A percentile compares a stretch with the other conserved stretches of the same genome.
These are phyloP conservation scores for Andrena cerasifolii DNA, from an alignment of 1,140 invertebrate species.

Conservation along the genomic window DNA sequence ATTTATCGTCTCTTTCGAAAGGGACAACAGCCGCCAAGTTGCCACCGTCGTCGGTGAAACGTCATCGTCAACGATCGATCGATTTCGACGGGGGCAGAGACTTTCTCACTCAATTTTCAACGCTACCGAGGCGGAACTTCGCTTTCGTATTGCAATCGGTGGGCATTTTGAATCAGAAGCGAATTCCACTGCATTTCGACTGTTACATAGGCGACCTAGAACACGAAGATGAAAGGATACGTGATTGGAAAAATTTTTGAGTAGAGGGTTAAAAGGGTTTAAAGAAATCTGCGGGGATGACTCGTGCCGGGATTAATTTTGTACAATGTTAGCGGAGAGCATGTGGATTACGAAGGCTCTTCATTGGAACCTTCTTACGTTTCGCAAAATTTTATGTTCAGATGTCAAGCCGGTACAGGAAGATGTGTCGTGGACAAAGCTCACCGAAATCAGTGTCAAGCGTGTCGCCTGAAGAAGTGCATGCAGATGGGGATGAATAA, in stretches of 20 bases:
- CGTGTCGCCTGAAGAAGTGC: constrained; percentile 98
- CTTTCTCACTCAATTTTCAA: neutral
- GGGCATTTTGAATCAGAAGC: too few species aligned
- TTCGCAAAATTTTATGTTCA: constrained; percentile 80
- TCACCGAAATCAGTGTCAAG: constrained; percentile 99
- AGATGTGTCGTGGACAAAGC: constrained; percentile 99
- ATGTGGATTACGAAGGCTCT: constrained; percentile 21
- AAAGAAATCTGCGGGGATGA: too few species aligned
- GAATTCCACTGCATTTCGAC: too few species aligned
- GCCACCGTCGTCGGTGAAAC: constrained; percentile 55
- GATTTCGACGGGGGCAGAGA: neutral
- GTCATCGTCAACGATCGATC: constrained; percentile 58
- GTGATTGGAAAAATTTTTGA: too few species aligned
- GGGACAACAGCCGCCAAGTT: constrained; percentile 44
- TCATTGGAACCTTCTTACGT: neutral
- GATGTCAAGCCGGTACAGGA: constrained; percentile 98
- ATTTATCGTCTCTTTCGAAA: constrained; percentile 40
- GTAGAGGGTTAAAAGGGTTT: too few species aligned
- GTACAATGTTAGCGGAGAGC: neutral
- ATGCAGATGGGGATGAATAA: constrained; percentile 99
- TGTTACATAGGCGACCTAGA: too few species aligned
- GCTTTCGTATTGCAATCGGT: too few species aligned
- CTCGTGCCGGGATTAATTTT: too few species aligned
- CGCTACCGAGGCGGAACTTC: too few species aligned
- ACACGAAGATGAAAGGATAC: too few species aligned